Evolutionary conservation across 2,113 vertebrate genomes (phyloP).

Genomic region (Melanerpes aurifrons): DNA sequence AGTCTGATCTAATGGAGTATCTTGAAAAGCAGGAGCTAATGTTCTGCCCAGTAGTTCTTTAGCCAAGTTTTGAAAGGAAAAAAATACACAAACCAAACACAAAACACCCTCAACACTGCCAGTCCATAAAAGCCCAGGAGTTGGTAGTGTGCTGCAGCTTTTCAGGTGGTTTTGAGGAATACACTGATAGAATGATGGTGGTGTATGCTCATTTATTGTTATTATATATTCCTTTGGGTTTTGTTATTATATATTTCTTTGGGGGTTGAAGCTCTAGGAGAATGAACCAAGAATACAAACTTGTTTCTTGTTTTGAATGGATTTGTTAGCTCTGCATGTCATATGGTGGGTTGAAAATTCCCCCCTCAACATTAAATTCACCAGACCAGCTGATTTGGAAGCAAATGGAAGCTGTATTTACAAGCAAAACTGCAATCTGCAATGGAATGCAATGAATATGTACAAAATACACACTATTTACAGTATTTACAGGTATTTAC

Average conservation of each 20-base stretch:
- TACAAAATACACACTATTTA: too few species aligned
- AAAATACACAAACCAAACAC: background rate
- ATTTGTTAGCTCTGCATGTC: background rate
- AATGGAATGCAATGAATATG: too few species aligned
- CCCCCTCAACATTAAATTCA: too few species aligned
- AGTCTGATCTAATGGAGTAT: background rate
- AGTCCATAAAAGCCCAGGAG: background rate
- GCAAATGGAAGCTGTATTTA: too few species aligned
- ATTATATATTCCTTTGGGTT: background rate
- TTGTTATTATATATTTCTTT: too few species aligned
- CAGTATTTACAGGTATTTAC: too few species aligned
- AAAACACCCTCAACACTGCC: fast-evolving
- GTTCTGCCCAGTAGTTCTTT: background rate
- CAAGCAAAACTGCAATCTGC: too few species aligned
- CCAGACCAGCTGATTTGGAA: too few species aligned
- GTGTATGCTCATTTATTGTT: background rate
- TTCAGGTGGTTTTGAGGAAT: background rate
- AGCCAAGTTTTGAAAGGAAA: background rate
- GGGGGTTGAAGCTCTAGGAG: background rate
- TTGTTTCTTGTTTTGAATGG: background rate
- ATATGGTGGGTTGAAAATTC: too few species aligned
- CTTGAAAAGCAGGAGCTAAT: background rate
- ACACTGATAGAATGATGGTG: background rate
- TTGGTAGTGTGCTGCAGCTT: background rate
- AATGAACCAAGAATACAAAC: background rate